A percentile compares a stretch with the other conserved stretches of the same genome.
These are phyloP conservation scores for Enteromius thamalakanensis DNA, from an alignment of 2,797 vertebrate genomes.

Conservation along the genomic window DNA sequence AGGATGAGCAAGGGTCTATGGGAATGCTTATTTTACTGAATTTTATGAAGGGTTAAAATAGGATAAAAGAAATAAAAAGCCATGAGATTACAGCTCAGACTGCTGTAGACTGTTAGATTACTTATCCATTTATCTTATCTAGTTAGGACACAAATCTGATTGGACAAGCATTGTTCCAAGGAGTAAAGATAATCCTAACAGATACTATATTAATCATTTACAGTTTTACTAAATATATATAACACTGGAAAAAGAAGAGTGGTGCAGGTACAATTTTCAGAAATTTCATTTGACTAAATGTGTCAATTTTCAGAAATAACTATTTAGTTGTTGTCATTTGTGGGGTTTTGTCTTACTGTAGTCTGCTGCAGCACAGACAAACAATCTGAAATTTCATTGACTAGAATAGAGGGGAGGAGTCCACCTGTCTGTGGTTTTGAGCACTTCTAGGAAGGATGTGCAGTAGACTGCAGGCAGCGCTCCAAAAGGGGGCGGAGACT, in stretches of 20 bases:
- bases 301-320: neutral
- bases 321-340: no score
- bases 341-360: no score
- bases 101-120: neutral
- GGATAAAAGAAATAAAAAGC: neutral
- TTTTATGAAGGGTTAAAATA: neutral
- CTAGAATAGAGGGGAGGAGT: neutral
- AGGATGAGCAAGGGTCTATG: neutral
- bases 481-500: neutral
- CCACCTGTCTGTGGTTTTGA: neutral
- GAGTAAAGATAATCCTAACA: neutral
- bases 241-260: neutral
- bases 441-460: neutral
- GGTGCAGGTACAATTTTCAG: neutral
- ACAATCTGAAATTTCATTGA: neutral
- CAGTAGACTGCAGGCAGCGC: neutral
- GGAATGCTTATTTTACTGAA: neutral
- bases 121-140: neutral
- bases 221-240: neutral
- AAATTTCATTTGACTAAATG: no score
- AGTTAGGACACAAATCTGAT: neutral
- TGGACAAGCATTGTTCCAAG: neutral
- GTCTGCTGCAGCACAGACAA: neutral
- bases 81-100: neutral
- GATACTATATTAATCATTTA: neutral